Evolutionary conservation across 2,113 vertebrate genomes (phyloP).

Genomic region (Pleuronectes platessa): DNA sequence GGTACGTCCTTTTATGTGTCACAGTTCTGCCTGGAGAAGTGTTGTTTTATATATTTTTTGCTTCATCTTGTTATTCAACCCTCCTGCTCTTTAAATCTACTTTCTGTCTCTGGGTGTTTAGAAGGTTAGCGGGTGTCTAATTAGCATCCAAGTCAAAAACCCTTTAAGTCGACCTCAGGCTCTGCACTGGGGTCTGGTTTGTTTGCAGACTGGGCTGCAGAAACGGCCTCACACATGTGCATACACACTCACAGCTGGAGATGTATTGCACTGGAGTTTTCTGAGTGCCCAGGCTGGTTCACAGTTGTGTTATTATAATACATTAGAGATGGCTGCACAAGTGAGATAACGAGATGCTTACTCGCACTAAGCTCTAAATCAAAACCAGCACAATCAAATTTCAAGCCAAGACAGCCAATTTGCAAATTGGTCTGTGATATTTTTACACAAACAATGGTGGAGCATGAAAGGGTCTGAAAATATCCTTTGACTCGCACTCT

Average conservation of each 20-base stretch:
- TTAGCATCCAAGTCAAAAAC: conserved; percentile 38
- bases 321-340: conserved; percentile 61
- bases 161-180: not conserved
- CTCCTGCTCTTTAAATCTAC: conserved; percentile 31
- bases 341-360: conserved; percentile 66
- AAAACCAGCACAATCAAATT: conserved; percentile 57
- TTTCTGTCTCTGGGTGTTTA: conserved; percentile 32
- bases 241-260: conserved; percentile 25
- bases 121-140: conserved; percentile 31
- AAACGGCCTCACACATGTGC: not conserved
- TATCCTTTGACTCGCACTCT: conserved; percentile 27
- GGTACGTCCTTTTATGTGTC: conserved; percentile 68
- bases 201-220: not conserved
- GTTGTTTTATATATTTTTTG: conserved; percentile 9
- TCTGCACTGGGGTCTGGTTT: not conserved
- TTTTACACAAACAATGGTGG: conserved; percentile 47
- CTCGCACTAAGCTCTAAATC: conserved; percentile 61
- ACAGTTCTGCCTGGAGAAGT: conserved; percentile 62
- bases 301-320: conserved; percentile 60
- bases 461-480: conserved; percentile 50
- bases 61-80: conserved; percentile 28
- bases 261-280: conserved; percentile 40
- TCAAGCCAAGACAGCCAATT: conserved; percentile 40
- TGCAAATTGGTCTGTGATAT: conserved; percentile 58
- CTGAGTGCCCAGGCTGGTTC: conserved; percentile 49